Conservation (phyloP, 2,113 vertebrate genomes). For the Neolamprologus caudopunctatus region DNA sequence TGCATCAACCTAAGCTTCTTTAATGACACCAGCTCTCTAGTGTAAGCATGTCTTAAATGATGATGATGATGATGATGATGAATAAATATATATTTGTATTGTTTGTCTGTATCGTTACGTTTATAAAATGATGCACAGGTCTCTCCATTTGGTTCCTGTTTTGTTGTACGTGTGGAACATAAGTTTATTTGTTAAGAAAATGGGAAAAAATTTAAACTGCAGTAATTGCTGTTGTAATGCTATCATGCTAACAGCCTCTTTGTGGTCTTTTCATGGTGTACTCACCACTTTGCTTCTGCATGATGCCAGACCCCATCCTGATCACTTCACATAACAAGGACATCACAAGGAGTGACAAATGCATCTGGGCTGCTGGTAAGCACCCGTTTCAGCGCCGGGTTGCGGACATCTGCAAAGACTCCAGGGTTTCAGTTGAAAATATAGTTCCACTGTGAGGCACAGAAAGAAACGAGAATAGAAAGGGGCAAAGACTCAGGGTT, state of each 20-base stretch:
- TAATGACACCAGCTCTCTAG: not conserved
- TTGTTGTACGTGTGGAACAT: not conserved
- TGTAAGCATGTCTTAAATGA: not conserved
- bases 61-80: not conserved
- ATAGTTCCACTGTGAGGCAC: slow-evolving; percentile 5
- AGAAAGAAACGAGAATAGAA: not conserved
- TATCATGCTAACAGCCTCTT: not conserved
- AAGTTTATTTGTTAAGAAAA: not conserved
- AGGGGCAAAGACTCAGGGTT: not conserved
- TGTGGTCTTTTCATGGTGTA: not conserved
- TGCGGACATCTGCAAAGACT: slow-evolving; percentile 47
- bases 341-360: slow-evolving; percentile 59
- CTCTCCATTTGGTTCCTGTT: not conserved
- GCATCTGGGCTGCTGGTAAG: slow-evolving; percentile 66
- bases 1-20: not conserved
- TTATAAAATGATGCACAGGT: not conserved
- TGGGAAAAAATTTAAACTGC: not conserved
- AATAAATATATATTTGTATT: not conserved
- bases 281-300: slow-evolving; percentile 61
- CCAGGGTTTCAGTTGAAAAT: not conserved
- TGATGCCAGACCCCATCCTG: slow-evolving; percentile 33
- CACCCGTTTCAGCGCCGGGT: slow-evolving; percentile 47
- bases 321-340: slow-evolving; percentile 57
- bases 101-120: not conserved
- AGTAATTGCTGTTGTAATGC: not conserved